Evolutionary conservation across 2,113 vertebrate genomes (phyloP).

Genomic region (Thinocorus orbignyianus): DNA sequence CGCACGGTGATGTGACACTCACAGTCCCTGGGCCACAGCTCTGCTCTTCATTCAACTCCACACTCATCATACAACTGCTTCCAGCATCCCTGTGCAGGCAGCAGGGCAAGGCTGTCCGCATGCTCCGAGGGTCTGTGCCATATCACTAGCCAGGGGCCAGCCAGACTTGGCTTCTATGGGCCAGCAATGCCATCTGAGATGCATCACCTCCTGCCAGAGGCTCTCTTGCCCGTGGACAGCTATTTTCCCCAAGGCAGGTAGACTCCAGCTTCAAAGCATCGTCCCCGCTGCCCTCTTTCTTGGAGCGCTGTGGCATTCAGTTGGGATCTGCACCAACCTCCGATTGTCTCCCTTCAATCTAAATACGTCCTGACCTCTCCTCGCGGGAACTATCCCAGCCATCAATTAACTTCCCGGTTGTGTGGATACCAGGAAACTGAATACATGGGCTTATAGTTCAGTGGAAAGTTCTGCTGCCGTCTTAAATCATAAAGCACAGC

Average conservation of each 20-base stretch:
- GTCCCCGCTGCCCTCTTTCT: accelerated
- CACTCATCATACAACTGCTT: accelerated
- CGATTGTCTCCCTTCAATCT: background rate
- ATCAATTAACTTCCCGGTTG: background rate
- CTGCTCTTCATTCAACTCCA: accelerated
- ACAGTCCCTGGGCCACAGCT: background rate
- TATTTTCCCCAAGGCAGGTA: background rate
- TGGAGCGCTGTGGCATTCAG: accelerated
- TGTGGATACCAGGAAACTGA: slow-evolving; percentile 36
- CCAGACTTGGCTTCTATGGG: background rate
- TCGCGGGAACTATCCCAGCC: background rate
- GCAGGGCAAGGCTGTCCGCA: background rate
- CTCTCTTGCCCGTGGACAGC: background rate
- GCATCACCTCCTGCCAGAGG: background rate
- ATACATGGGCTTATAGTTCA: background rate
- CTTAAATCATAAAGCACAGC: slow-evolving; percentile 50
- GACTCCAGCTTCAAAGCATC: background rate
- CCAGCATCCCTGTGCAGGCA: background rate
- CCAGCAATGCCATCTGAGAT: background rate
- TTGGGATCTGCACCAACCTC: background rate
- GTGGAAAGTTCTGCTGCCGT: slow-evolving; percentile 47
- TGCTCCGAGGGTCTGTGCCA: accelerated
- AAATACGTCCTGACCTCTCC: background rate
- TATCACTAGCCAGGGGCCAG: background rate
- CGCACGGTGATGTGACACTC: background rate